Evolutionary conservation across 2,113 vertebrate genomes (phyloP).

Genomic region (Lagenorhynchus albirostris): DNA sequence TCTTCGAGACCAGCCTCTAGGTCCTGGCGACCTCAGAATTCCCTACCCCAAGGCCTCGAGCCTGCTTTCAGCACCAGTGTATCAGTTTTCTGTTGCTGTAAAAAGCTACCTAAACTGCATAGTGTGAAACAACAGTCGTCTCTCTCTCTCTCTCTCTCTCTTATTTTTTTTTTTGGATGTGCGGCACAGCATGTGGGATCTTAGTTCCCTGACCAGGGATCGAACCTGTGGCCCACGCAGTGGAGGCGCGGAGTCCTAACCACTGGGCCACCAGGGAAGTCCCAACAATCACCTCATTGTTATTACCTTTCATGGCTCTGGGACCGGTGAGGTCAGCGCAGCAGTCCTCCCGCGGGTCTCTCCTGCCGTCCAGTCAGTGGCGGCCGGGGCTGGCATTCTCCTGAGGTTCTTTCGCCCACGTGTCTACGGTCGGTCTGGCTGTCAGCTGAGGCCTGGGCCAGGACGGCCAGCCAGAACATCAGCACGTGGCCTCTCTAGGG

Average conservation of each 20-base stretch:
- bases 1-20: neutral
- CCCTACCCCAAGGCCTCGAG: neutral
- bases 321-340: too few species aligned
- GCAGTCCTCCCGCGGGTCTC: fast-evolving
- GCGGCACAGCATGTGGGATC: too few species aligned
- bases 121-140: too few species aligned
- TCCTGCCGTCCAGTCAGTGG: neutral
- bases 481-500: fast-evolving
- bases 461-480: neutral
- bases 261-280: too few species aligned
- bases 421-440: neutral
- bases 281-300: fast-evolving
- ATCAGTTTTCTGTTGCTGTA: neutral
- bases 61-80: neutral
- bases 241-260: too few species aligned
- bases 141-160: too few species aligned
- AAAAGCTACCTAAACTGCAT: too few species aligned
- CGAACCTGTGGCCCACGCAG: too few species aligned
- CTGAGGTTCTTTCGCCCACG: neutral
- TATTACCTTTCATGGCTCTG: fast-evolving
- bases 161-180: too few species aligned
- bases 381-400: neutral
- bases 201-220: too few species aligned
- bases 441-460: neutral
- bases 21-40: neutral